Evolutionary conservation across 2,113 vertebrate species (phyloP).

Genomic region (Aplodontia rufa): DNA sequence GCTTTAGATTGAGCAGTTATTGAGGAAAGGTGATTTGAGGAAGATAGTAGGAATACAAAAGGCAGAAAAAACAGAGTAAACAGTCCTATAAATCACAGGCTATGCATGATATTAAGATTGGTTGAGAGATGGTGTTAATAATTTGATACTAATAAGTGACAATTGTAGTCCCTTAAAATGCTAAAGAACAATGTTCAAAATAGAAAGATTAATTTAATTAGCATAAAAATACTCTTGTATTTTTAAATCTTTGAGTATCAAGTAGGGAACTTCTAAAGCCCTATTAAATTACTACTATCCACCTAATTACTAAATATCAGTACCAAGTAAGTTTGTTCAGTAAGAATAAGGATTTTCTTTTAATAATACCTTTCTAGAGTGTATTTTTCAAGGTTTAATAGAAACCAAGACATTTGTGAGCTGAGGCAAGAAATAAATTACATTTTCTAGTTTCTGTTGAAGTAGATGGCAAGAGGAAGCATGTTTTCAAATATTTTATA

Average conservation of each 20-base stretch:
- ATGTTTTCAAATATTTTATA: slow-evolving; percentile 20
- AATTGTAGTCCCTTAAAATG: not conserved
- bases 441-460: not conserved
- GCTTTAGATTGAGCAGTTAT: not conserved
- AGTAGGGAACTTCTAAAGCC: not conserved
- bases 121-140: not conserved
- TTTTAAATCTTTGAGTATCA: not conserved
- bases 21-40: not conserved
- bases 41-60: not conserved
- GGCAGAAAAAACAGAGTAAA: not conserved
- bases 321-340: not conserved
- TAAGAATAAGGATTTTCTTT: not conserved
- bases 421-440: not conserved
- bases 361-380: not conserved
- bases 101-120: not conserved
- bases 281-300: not conserved
- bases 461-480: not conserved
- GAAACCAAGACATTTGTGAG: not conserved
- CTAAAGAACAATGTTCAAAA: not conserved
- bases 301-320: not conserved
- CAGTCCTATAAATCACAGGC: not conserved
- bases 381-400: not conserved
- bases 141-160: not conserved
- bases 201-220: not conserved
- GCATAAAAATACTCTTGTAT: not conserved